Base-by-base conservation (phyloP, 2,797 vertebrate genomes). In the Garrulus glandarius region DNA sequence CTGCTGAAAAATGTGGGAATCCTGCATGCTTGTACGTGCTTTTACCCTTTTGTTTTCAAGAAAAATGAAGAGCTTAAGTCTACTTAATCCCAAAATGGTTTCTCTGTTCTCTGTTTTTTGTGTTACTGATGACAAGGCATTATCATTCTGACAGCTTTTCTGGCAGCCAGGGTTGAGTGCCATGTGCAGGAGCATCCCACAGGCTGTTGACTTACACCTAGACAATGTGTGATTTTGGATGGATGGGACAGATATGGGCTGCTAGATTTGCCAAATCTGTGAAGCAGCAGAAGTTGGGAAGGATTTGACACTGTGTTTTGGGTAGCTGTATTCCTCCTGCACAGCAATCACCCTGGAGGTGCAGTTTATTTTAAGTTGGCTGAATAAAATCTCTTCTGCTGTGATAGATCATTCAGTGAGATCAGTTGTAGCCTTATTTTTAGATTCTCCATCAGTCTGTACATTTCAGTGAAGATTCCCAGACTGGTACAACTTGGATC, bases 51-150 rank as follows among this genome's bases (percentile, higher is more conserved):
- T 69, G 34, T 56, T 94, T 82, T 84, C 44, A 76, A 63, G 69
- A 81, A 71, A 47, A 84, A 79, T 8, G 4, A 77, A 84, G 29
- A 76, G 3, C 29, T 84, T 88, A 93, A 67, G 6, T 91, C 81
- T 72, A 11, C 52, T 67, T 91, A 89, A 93, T 89, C 78, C 69
- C 52, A 3, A 87, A 82, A 79, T 84, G 44, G 41, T 67, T 91
- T 63, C 18, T 78, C 34, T 83, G 52, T 43, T 92, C 16, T 93
- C 37, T 80, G 46, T 27, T 53, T 72, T 68, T 72, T 60, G 10
- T 46, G 47, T 76, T 47, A 41, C 34, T 49, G 52, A 76, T 34
- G 46, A 69, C 43, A 81, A 57, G 55, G 27, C 53, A 30, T 29
- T 39, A 24, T 34, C 32, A 53, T 69, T 61, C 64, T 84, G 77